Percentiles rank a stretch among this genome's conserved stretches.
Evolutionary conservation across 2,797 vertebrate species (phyloP).

Genomic region (Notolabrus celidotus): DNA sequence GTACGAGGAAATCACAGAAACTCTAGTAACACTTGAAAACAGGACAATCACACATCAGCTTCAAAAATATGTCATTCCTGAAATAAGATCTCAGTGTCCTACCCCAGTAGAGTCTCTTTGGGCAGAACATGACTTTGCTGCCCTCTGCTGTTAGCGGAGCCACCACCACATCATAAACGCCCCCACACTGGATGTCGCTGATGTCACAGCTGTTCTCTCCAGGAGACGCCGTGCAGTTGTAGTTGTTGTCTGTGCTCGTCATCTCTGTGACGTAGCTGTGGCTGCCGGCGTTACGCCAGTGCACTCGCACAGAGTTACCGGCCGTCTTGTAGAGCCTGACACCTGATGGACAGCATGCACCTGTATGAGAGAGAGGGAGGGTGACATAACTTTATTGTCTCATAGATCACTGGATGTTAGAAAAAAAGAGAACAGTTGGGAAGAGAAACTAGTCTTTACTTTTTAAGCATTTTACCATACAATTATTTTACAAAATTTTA

Average conservation of each 20-base stretch:
- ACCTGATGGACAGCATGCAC: conserved; percentile 91
- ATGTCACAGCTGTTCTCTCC: conserved; percentile 88
- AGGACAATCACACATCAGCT: too few relatives aligned
- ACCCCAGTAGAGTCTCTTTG: conserved; percentile 91
- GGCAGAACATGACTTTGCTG: conserved; percentile 87
- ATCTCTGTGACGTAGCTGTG: conserved; percentile 83
- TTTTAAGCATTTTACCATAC: too few relatives aligned
- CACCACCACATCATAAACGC: conserved; percentile 87
- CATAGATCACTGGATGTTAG: too few relatives aligned
- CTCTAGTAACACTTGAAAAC: too few relatives aligned
- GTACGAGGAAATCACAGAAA: too few relatives aligned
- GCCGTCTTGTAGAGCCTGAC: conserved; percentile 87
- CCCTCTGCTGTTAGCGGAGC: conserved; percentile 85
- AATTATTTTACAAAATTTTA: too few relatives aligned
- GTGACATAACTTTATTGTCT: neutral
- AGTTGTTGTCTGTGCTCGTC: conserved; percentile 82
- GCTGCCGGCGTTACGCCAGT: conserved; percentile 84
- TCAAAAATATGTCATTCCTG: too few relatives aligned
- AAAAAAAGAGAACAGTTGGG: too few relatives aligned
- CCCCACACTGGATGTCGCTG: conserved; percentile 85
- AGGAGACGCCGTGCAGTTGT: conserved; percentile 82
- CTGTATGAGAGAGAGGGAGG: conserved; percentile 63
- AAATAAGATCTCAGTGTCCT: neutral
- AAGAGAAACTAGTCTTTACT: too few relatives aligned
- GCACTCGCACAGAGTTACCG: conserved; percentile 86